phyloP scores from a whole-genome alignment of 2,113 vertebrate species.

The Chaetodon auriga region DNA sequence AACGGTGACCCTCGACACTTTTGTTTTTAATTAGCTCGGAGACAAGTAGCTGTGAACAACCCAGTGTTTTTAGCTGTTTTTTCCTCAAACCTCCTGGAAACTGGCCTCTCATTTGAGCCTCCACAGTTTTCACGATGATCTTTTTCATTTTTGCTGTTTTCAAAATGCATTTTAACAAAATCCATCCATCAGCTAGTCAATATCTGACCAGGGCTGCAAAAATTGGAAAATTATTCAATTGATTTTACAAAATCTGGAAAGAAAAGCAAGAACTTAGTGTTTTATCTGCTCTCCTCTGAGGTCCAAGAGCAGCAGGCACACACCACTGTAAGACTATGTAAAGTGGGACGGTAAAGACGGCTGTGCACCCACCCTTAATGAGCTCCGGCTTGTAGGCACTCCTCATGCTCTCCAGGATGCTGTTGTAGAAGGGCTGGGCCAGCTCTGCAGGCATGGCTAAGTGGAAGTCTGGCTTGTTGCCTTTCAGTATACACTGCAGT shows the following conservation, averaged over 20 bases:
- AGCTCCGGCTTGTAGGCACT: constrained; percentile 91
- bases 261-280: no score
- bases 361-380: constrained; percentile 88
- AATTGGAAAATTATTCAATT: background rate
- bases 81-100: background rate
- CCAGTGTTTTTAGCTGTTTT: background rate
- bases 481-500: constrained; percentile 94
- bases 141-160: background rate
- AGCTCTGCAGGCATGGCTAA: constrained; percentile 93
- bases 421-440: constrained; percentile 91
- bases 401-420: constrained; percentile 92
- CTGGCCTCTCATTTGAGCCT: background rate
- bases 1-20: constrained; percentile 16
- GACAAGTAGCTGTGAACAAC: background rate
- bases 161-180: background rate
- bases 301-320: background rate
- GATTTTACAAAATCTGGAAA: background rate
- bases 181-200: background rate
- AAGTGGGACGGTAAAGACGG: background rate
- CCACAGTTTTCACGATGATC: background rate
- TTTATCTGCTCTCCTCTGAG: background rate
- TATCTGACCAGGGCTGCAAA: background rate
- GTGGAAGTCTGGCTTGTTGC: constrained; percentile 97
- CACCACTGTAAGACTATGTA: background rate
- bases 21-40: constrained; percentile 33